Base-by-base conservation (phyloP, 1,140 invertebrate genomes). In the Oryzaephilus surinamensis region DNA sequence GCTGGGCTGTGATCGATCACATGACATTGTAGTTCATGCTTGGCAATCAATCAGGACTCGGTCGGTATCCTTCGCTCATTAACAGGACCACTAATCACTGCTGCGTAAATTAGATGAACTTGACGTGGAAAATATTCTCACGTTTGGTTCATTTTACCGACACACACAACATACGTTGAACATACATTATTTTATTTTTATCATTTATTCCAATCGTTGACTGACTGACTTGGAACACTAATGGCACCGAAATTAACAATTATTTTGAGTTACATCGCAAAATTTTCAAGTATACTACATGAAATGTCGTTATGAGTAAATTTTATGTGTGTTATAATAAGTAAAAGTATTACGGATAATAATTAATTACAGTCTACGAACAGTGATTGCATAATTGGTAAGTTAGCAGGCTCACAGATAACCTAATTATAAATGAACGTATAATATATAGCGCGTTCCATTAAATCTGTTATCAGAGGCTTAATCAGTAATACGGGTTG, bases 401-500 rank as follows among this genome's bases (percentile, higher is more conserved):
- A 46, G 44, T 46, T 46, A 39, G 44, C 44, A 41, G 44, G 28
- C 44, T 46, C 19, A 23, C 18, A 46, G 44, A 41, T 46, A 46
- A 46, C 34, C 38, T 38, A 39, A 46, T 46, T 46, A 46, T 46
- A 39, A 46, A 36, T 34, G 33, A 41, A 39, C 44, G 39, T 41
- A 39, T 41, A 41, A 46, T 41, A 41, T 46, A 46, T 46, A 46
- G 44, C 41, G 34, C 44, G 39, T 46, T 46, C 44, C 44, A 46
- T 46, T 46, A 46, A 46, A 46, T 46, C 44, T 46, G 44, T 46
- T 46, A 46, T 46, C 44, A 46, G 44, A 41, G 35, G 39, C 38
- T 39, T 28, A 33, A 38, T 39, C 42, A 39, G 42, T 55, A 55
- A 55, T 54, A 43, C 51, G 51, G 46, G 48, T 46, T 55, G 53